Base-by-base conservation (phyloP, 2,113 vertebrate genomes). In the Heliornis fulica region DNA sequence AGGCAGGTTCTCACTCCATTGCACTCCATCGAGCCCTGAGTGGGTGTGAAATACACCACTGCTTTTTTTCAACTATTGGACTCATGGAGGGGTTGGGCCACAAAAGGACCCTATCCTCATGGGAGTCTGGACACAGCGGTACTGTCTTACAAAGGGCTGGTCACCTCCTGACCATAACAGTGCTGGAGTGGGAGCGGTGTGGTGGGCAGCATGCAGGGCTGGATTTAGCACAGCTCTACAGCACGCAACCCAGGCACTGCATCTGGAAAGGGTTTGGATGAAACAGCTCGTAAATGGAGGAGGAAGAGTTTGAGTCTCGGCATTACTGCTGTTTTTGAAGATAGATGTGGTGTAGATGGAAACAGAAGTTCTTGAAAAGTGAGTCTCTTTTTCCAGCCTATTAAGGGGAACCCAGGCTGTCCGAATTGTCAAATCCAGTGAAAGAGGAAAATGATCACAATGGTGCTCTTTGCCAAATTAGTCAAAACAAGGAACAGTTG, bases 141-240 rank as follows among this genome's bases (percentile, higher is more conserved):
- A 17, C 15, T 46, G 68, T 25, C 31, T 60, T 59, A 10, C n/a
- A 16, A 32, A 32, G 60, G 23, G 38, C 75, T 74, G 43, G 9
- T 53, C 66, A 14, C 22, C 59, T 65, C 56, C 50, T 5, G 21
- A 20, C 5, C 9, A 10, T 31, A 32, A 25, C 0, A 1, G 28
- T 0, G 0, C 48, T 19, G 5, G 26, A 16, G 48, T 40, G 54
- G 22, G 66, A 74, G 45, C 43, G n/a, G 21, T 22, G 25, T 17
- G 32, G n/a, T 41, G 5, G 66, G 54, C 59, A 84, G 41, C 22
- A 25, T 0, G 0, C 0, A 1, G 45, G 31, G 56, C 46, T 87
- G 74, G 43, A 16, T 63, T 57, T 60, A 64, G 76, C 38, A 54
- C 21, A 59, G 59, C 36, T 34, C n/a, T 70, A 41, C 5, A 48